Base-by-base conservation (phyloP, 2,888 invertebrate species). In the Epinotia bilunana region DNA sequence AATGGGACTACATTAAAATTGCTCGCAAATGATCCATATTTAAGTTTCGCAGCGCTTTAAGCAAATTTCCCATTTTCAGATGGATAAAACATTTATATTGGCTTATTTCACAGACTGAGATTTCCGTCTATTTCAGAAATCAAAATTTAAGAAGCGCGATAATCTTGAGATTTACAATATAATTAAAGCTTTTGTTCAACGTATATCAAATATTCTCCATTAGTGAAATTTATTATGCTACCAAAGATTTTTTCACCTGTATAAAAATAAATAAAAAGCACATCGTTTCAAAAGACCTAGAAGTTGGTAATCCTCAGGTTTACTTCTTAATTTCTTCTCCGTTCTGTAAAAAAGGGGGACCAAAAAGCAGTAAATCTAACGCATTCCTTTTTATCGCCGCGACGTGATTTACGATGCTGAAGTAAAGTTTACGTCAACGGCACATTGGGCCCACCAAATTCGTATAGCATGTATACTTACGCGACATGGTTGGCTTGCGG, bases 401-500 rank as follows among this genome's bases (percentile, higher is more conserved):
- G 78, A 78, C 65, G 76, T 80, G 83, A 84, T 88, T 86, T 85
- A 85, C 82, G 84, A 84, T 79, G 82, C 39, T 65, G 55, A 57
- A 65, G 49, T 70, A 18, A 73, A 72, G 57, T 70, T 76, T 65
- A 77, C 61, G 57, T 72, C 46, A 72, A 55, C 65, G 61, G 20
- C 60, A 75, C 53, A 65, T 74, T 74, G 53, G 33, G 28, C 28
- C 39, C 39, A 39, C 39, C 39, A 46, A 57, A 53, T 77, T 79
- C 72, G 46, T 62, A 72, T 61, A 58, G 72, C 20, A 43, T 20
- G 71, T 78, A 78, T 94, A 95, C 95, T 95, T 87, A 95, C 95
- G 95, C 95, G 88, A 95, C 95, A 88, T 94, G 94, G 87, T 95
- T 94, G 81, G 92, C 94, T 86, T 95, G 94, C 83, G 95, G 95